Evolutionary conservation across 2,888 invertebrate genomes (phyloP).

Genomic region (Drosophila borealis): DNA sequence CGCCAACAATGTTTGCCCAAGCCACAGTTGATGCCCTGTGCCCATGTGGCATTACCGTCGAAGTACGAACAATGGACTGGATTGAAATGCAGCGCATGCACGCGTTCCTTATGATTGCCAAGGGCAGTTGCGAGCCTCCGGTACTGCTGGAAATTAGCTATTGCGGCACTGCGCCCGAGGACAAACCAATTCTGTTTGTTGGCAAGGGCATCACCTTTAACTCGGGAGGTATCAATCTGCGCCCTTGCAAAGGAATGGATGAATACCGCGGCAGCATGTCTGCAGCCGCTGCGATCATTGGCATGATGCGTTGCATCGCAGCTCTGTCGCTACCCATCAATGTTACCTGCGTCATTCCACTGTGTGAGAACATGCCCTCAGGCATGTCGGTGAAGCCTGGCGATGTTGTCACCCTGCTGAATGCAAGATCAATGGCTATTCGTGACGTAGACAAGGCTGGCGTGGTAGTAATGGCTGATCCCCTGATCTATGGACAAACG

Average conservation of each 20-base stretch:
- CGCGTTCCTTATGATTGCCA: slow-evolving; percentile 85
- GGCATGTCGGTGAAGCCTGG: slow-evolving; percentile 87
- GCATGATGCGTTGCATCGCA: slow-evolving; percentile 86
- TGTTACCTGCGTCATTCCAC: slow-evolving; percentile 85
- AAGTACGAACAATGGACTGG: slow-evolving; percentile 86
- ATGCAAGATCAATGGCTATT: slow-evolving; percentile 86
- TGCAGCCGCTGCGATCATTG: slow-evolving; percentile 87
- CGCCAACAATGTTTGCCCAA: slow-evolving; percentile 90
- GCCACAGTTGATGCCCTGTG: slow-evolving; percentile 88
- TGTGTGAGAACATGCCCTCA: slow-evolving; percentile 86
- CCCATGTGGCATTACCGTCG: slow-evolving; percentile 86
- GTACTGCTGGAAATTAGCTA: slow-evolving; percentile 87
- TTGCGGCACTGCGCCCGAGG: slow-evolving; percentile 84
- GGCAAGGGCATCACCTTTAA: slow-evolving; percentile 87
- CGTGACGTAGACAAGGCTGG: slow-evolving; percentile 90
- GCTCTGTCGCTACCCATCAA: slow-evolving; percentile 86
- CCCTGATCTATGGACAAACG: slow-evolving; percentile 91
- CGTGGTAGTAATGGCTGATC: slow-evolving; percentile 92
- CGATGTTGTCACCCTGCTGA: slow-evolving; percentile 85
- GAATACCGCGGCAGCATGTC: slow-evolving; percentile 87
- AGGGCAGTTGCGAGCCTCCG: slow-evolving; percentile 86
- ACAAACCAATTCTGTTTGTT: slow-evolving; percentile 86
- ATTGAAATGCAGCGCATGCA: slow-evolving; percentile 86
- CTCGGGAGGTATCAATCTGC: slow-evolving; percentile 83
- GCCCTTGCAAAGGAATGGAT: slow-evolving; percentile 70